Evolutionary conservation across 2,797 vertebrate species (phyloP).

Genomic region (Setipinna tenuifilis): DNA sequence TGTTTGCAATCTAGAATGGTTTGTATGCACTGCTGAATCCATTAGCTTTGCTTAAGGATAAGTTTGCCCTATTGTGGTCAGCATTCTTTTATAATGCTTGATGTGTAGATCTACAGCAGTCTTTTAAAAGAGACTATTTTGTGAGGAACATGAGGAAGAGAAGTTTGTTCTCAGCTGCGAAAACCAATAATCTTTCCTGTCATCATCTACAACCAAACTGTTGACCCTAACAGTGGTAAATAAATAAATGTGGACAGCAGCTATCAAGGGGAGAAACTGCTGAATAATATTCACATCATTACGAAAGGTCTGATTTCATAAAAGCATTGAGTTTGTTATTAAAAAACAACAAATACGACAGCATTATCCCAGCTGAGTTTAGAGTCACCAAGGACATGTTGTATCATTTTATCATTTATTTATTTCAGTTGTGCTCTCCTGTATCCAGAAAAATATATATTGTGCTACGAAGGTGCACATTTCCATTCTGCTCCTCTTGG

Average conservation of each 20-base stretch:
- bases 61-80: background rate
- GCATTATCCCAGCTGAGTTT: background rate
- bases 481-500: background rate
- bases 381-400: background rate
- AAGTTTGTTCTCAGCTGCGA: background rate
- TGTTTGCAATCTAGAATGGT: no score
- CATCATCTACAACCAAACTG: background rate
- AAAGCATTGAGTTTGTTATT: background rate
- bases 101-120: no score
- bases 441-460: background rate
- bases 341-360: background rate
- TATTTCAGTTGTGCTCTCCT: background rate
- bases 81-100: no score
- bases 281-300: background rate
- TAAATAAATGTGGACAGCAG: background rate
- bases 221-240: background rate
- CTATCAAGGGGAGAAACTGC: background rate
- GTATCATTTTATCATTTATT: background rate
- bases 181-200: background rate
- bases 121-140: no score
- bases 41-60: background rate
- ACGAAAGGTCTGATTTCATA: background rate
- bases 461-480: background rate
- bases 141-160: background rate
- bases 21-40: no score